These are phyloP conservation scores for Colaptes auratus DNA, from an alignment of 2,113 vertebrate genomes.

Conservation along the genomic window DNA sequence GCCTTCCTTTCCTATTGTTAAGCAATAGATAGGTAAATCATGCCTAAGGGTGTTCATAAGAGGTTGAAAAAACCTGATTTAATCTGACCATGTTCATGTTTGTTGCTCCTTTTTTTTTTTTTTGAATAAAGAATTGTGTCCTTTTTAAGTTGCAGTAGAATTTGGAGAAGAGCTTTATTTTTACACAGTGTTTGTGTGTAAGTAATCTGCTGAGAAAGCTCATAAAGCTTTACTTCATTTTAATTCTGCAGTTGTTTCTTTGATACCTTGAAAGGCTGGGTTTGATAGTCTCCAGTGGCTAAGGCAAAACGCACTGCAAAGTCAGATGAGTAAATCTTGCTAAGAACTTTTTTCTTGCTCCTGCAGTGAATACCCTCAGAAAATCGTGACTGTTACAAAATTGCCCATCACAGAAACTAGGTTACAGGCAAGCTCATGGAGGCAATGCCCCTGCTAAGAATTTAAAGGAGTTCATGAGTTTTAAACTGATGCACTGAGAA, in stretches of 20 bases:
- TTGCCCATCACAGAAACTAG: neutral
- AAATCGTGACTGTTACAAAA: neutral
- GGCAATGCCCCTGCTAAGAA: neutral
- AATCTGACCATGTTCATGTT: neutral
- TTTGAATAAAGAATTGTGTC: neutral
- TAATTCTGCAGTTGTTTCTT: neutral
- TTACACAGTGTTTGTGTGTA: neutral
- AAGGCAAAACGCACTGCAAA: neutral
- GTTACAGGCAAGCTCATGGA: neutral
- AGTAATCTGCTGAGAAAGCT: neutral
- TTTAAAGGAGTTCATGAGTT: neutral
- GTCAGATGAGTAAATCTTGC: neutral
- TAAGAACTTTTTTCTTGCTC: neutral
- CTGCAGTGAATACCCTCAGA: neutral
- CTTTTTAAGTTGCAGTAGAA: neutral
- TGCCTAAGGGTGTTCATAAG: neutral
- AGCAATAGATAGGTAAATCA: neutral
- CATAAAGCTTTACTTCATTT: neutral
- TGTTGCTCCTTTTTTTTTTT: neutral
- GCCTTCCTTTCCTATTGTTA: neutral
- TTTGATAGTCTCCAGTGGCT: neutral
- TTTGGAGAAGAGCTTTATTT: slow-evolving; percentile 13
- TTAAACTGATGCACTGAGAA: neutral
- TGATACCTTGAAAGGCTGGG: neutral
- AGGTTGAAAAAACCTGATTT: neutral